These are phyloP conservation scores for Noctua pronuba DNA, from an alignment of 2,888 invertebrate genomes.

Conservation along the genomic window DNA sequence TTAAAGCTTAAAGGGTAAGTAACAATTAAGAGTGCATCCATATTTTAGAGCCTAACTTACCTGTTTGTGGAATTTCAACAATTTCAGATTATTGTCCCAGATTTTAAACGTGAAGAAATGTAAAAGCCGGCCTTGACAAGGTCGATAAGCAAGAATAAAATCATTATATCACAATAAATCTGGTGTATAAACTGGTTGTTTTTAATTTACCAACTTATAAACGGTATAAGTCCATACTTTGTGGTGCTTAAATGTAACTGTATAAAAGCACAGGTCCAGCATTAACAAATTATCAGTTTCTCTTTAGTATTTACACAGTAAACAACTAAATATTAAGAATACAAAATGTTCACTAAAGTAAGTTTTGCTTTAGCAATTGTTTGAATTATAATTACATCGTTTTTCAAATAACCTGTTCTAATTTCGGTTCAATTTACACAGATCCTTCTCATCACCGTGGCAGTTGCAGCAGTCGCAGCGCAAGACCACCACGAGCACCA, in stretches of 20 bases:
- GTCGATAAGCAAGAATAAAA: constrained; percentile 3
- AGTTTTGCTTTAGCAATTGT: neutral
- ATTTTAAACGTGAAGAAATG: constrained; percentile 6
- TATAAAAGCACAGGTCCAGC: constrained; percentile 24
- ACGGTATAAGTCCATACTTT: neutral
- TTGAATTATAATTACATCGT: neutral
- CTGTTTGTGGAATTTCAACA: neutral
- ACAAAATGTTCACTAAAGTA: constrained; percentile 43
- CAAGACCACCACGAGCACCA: constrained; percentile 58
- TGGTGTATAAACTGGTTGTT: constrained; percentile 32
- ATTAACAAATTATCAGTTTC: constrained; percentile 27
- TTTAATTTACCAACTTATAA: constrained; percentile 9
- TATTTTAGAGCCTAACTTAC: neutral
- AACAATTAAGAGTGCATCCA: neutral
- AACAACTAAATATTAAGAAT: neutral
- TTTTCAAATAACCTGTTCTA: neutral
- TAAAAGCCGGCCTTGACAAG: constrained; percentile 29
- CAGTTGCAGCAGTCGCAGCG: constrained; percentile 34
- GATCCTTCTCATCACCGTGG: constrained; percentile 31
- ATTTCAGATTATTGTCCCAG: neutral
- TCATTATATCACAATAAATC: constrained; percentile 17
- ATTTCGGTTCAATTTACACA: constrained; percentile 1
- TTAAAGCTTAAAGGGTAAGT: neutral
- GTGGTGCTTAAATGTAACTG: neutral
- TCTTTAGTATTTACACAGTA: neutral